Evolutionary conservation across 2,888 invertebrate species (phyloP).

Genomic region (Heliconius charithonia): DNA sequence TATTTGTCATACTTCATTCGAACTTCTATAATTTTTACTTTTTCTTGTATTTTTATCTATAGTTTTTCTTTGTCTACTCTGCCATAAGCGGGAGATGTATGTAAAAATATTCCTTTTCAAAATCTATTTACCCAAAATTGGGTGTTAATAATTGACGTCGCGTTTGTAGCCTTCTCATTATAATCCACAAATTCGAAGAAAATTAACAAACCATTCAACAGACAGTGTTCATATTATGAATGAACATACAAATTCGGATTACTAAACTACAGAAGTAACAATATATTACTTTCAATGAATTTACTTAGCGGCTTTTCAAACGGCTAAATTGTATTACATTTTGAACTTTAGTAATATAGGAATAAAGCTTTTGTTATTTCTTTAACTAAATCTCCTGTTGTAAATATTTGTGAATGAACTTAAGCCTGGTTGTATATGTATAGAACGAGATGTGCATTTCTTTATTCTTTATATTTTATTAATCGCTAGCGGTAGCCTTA

Average conservation of each 20-base stretch:
- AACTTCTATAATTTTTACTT: no score
- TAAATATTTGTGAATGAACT: conserved; percentile 75
- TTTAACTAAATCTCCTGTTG: conserved; percentile 63
- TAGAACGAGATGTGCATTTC: conserved; percentile 36
- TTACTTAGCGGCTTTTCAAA: conserved; percentile 51
- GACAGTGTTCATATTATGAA: conserved; percentile 37
- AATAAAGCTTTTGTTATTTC: conserved; percentile 19
- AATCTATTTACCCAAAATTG: neutral
- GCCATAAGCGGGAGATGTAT: neutral
- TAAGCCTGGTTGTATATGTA: conserved; percentile 43
- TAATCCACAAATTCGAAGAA: conserved; percentile 28
- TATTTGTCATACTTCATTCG: no score
- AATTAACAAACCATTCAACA: conserved; percentile 35
- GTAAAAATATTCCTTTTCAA: neutral
- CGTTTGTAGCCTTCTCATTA: neutral
- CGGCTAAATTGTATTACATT: conserved; percentile 46
- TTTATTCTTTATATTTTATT: conserved; percentile 29
- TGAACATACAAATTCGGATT: conserved; percentile 47
- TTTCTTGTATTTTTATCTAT: no score
- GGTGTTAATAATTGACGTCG: neutral
- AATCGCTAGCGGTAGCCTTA: conserved; percentile 34
- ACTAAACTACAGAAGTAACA: conserved; percentile 46
- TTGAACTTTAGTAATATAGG: neutral
- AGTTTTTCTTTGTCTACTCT: neutral
- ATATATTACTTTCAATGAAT: conserved; percentile 58